These are phyloP conservation scores for Muschampia plurimacula DNA, from an alignment of 2,888 invertebrate genomes.

Conservation along the genomic window DNA sequence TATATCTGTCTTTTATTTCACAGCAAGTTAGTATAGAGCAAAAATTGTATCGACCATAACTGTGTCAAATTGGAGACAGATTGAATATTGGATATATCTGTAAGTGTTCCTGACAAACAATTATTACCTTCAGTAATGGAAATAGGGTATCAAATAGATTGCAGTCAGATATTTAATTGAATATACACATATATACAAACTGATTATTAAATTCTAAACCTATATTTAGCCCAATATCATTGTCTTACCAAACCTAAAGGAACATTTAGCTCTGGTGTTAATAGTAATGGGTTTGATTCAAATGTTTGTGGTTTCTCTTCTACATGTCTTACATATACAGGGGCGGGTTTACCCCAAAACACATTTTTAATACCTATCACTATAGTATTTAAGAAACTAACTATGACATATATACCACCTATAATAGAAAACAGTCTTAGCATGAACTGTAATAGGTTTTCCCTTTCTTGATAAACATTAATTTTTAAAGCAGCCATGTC, in stretches of 20 bases:
- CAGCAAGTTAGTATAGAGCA: too few relatives aligned
- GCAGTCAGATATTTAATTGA: not conserved
- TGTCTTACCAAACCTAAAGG: constrained; percentile 71
- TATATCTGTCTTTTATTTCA: too few relatives aligned
- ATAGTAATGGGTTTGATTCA: constrained; percentile 65
- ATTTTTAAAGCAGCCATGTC: constrained; percentile 97
- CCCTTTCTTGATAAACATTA: constrained; percentile 91
- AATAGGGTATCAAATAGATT: too few relatives aligned
- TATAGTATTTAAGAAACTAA: constrained; percentile 83
- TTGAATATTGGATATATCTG: too few relatives aligned
- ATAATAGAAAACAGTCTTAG: constrained; percentile 96
- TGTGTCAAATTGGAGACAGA: too few relatives aligned
- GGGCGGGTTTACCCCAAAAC: constrained; percentile 52
- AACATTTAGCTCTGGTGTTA: constrained; percentile 66
- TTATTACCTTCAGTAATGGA: too few relatives aligned
- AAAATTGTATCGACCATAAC: too few relatives aligned
- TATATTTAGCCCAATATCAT: constrained; percentile 55
- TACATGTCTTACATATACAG: constrained; percentile 46
- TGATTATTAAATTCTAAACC: not conserved
- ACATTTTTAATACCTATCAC: constrained; percentile 61
- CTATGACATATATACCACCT: constrained; percentile 96
- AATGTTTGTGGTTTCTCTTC: constrained; percentile 48
- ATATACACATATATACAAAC: not conserved
- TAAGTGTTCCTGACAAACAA: too few relatives aligned
- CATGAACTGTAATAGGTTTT: constrained; percentile 91